Conservation (phyloP, 2,113 vertebrate genomes). For the Cyphomyrus plagiostoma region DNA sequence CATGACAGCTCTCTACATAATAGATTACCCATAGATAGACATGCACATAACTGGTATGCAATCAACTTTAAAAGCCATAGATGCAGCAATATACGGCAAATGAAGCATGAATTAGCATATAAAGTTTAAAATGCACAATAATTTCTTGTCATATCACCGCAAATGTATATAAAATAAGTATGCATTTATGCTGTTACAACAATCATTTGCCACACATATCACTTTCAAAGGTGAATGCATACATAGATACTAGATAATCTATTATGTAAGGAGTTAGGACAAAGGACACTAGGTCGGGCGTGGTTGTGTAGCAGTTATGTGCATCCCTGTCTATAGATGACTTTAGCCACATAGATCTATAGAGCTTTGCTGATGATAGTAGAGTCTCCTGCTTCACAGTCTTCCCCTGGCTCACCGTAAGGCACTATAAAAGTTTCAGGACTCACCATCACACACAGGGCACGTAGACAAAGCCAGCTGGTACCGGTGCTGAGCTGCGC, state of each 20-base stretch:
- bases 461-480: slow-evolving; percentile 1
- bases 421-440: background rate
- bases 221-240: background rate
- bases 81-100: background rate
- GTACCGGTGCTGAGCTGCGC: background rate
- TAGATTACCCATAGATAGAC: background rate
- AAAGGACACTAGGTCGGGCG: no score
- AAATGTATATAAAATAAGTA: background rate
- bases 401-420: background rate
- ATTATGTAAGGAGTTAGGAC: no score
- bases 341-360: background rate
- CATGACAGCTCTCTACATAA: background rate
- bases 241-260: background rate
- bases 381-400: background rate
- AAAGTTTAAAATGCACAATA: background rate
- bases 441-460: background rate
- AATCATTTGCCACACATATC: background rate
- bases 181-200: background rate
- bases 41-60: background rate
- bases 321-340: background rate
- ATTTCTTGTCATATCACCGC: background rate
- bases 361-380: background rate
- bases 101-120: background rate
- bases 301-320: background rate
- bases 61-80: background rate